These are phyloP conservation scores for Pseudomugil gertrudae DNA, from an alignment of 2,797 vertebrate species.

Conservation along the genomic window DNA sequence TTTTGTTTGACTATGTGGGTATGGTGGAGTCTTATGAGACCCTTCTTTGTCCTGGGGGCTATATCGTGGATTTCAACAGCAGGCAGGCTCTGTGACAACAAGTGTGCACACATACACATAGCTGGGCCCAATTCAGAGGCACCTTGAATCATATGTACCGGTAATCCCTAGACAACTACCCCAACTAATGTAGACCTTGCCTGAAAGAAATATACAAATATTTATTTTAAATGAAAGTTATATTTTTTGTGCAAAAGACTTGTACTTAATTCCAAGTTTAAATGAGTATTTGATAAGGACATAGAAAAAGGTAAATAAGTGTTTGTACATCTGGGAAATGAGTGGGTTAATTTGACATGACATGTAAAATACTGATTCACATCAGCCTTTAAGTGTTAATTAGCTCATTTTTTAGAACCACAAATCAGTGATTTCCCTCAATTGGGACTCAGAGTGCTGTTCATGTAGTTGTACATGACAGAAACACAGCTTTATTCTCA, in stretches of 20 bases:
- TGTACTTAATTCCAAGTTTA: background rate
- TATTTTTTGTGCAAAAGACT: background rate
- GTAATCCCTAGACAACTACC: background rate
- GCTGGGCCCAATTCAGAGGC: background rate
- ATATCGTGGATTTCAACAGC: conserved; percentile 8
- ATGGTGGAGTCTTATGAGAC: conserved; percentile 2
- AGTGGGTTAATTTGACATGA: no score
- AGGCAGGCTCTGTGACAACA: background rate
- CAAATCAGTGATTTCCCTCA: no score
- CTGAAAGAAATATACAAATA: background rate
- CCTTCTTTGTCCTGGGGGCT: background rate
- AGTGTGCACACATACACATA: background rate
- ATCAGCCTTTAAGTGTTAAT: background rate
- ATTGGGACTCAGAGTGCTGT: no score
- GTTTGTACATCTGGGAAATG: background rate
- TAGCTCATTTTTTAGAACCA: background rate
- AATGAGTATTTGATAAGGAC: background rate
- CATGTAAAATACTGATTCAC: background rate
- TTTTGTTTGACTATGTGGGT: no score
- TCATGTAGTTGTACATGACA: background rate
- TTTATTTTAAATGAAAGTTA: background rate
- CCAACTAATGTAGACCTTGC: conserved; percentile 14
- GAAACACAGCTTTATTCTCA: background rate
- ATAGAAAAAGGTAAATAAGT: background rate
- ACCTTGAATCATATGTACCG: conserved; percentile 13